Evolutionary conservation across 2,888 invertebrate species (phyloP).

Genomic region (Ichneumon xanthorius): DNA sequence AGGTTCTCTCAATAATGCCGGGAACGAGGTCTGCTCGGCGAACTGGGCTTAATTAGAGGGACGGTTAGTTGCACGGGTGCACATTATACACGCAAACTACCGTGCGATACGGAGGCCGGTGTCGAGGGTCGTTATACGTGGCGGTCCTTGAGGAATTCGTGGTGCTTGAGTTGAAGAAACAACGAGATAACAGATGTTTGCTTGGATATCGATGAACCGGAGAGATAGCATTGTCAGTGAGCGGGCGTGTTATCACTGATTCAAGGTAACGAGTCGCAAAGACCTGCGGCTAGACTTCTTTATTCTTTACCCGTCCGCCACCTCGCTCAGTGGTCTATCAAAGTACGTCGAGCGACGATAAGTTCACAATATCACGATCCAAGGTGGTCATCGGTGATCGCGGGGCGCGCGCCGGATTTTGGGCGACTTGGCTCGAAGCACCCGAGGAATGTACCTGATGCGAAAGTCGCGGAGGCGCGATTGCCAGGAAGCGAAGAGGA

Average conservation of each 20-base stretch:
- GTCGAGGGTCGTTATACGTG: conserved; percentile 35
- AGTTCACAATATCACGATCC: conserved; percentile 39
- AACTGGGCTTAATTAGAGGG: conserved; percentile 63
- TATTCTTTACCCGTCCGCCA: not conserved
- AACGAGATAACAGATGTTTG: conserved; percentile 26
- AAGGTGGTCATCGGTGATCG: conserved; percentile 6
- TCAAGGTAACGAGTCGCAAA: not conserved
- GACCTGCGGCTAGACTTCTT: not conserved
- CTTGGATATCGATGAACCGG: conserved; percentile 11
- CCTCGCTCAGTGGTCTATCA: not conserved
- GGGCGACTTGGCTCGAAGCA: conserved; percentile 46
- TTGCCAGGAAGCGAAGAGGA: conserved; percentile 60
- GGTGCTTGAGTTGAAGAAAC: not conserved
- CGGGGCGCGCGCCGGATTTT: conserved; percentile 46
- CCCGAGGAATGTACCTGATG: conserved; percentile 63
- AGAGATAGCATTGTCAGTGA: conserved; percentile 27
- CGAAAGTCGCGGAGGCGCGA: conserved; percentile 67
- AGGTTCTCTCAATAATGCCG: conserved; percentile 58
- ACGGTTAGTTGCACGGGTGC: conserved; percentile 41
- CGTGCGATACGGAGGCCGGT: conserved; percentile 23
- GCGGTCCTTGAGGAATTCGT: not conserved
- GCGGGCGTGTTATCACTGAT: conserved; percentile 13
- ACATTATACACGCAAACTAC: conserved; percentile 27
- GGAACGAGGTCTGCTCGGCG: conserved; percentile 41
- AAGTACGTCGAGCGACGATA: conserved; percentile 45